Percentiles rank a stretch among this genome's conserved stretches.
Conservation (phyloP, 2,888 invertebrate genomes). For the Dasysyrphus tricinctus region DNA sequence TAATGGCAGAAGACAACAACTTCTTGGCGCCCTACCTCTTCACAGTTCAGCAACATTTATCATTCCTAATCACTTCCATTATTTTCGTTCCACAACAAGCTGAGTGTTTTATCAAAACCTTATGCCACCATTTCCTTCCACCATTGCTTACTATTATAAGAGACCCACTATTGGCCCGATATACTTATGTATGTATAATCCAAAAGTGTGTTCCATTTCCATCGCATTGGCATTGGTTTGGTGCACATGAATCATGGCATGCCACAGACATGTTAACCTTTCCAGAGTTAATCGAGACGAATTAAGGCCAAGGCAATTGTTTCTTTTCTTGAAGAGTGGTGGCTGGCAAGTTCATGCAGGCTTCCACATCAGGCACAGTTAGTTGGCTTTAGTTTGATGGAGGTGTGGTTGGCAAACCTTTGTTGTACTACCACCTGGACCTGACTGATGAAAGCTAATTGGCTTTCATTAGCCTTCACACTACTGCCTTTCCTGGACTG, state of each 20-base stretch:
- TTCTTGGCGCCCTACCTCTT: constrained; percentile 57
- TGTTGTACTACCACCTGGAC: constrained; percentile 52
- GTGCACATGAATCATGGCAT: constrained; percentile 73
- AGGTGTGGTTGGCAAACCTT: constrained; percentile 47
- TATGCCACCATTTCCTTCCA: constrained; percentile 51
- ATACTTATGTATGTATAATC: background rate
- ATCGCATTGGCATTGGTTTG: constrained; percentile 15
- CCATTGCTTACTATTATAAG: constrained; percentile 43
- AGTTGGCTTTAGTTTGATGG: constrained; percentile 46
- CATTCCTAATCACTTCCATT: constrained; percentile 75
- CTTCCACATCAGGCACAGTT: background rate
- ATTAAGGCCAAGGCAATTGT: constrained; percentile 73
- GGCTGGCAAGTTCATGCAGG: background rate
- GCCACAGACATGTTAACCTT: constrained; percentile 75
- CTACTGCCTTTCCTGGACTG: constrained; percentile 19
- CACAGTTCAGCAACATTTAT: constrained; percentile 70
- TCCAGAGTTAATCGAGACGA: constrained; percentile 74
- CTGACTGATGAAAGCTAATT: constrained; percentile 73
- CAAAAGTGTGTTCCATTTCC: constrained; percentile 10
- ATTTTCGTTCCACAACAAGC: constrained; percentile 58
- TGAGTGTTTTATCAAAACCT: constrained; percentile 70
- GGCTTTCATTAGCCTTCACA: constrained; percentile 75
- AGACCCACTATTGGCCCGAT: constrained; percentile 27
- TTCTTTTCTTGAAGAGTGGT: constrained; percentile 65
- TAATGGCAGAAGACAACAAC: constrained; percentile 60